Evolutionary conservation across 2,888 invertebrate species (phyloP).

Genomic region (Phragmatobia fuliginosa): DNA sequence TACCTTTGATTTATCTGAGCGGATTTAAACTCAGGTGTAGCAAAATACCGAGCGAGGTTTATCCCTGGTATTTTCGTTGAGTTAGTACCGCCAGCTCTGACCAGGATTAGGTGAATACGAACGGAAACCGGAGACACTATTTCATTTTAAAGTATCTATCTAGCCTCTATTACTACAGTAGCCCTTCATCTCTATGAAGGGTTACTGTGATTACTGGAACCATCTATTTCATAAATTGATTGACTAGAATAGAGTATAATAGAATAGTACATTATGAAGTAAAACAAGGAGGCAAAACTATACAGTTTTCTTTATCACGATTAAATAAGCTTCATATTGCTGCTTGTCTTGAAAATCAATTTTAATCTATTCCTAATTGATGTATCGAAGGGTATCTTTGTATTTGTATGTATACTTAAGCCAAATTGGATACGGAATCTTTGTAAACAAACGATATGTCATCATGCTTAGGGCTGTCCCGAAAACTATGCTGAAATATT

Average conservation of each 20-base stretch:
- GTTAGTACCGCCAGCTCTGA: conserved; percentile 56
- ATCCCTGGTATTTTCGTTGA: conserved; percentile 64
- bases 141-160: conserved; percentile 55
- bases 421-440: not conserved
- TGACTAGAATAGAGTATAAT: not conserved
- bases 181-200: not conserved
- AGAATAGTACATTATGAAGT: not conserved
- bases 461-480: not conserved
- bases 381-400: not conserved
- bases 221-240: not conserved
- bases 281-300: not conserved
- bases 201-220: conserved; percentile 20
- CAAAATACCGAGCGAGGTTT: conserved; percentile 42
- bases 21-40: conserved; percentile 51
- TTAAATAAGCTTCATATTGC: too few species aligned
- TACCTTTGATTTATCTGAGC: conserved; percentile 42
- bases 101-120: conserved; percentile 65
- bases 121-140: conserved; percentile 55
- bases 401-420: not conserved
- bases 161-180: too few species aligned
- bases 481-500: not conserved
- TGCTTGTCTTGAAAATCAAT: not conserved
- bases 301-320: too few species aligned
- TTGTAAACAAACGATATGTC: not conserved
- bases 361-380: not conserved